Conservation (phyloP, 2,797 vertebrate species). For the Poeciliopsis presidionis region DNA sequence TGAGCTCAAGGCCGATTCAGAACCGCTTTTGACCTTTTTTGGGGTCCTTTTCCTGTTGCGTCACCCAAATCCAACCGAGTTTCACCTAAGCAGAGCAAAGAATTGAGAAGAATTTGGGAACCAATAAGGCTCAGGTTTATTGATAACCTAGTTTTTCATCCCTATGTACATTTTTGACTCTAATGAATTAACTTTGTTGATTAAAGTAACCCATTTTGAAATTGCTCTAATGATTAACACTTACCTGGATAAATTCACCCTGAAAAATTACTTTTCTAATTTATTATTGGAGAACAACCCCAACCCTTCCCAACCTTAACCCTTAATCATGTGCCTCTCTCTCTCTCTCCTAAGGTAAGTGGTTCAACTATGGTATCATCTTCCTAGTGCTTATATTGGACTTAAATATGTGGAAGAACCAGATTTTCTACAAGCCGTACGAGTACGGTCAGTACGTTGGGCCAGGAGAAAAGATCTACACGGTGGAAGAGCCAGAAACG, state of each 20-base stretch:
- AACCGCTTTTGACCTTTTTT: neutral
- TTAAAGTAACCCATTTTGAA: neutral
- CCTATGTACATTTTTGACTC: too few relatives aligned
- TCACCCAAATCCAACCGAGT: neutral
- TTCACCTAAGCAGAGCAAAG: neutral
- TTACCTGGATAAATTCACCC: neutral
- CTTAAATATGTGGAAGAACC: constrained; percentile 99
- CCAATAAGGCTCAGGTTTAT: neutral
- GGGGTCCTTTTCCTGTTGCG: neutral
- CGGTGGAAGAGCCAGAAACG: constrained; percentile 92
- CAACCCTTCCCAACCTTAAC: constrained; percentile 24
- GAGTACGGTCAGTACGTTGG: constrained; percentile 97
- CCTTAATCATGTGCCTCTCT: constrained; percentile 52
- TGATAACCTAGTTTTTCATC: neutral
- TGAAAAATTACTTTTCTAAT: neutral
- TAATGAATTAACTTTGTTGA: too few relatives aligned
- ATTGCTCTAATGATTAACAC: neutral
- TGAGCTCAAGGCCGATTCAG: neutral
- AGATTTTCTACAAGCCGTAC: constrained; percentile 98
- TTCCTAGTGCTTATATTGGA: constrained; percentile 98
- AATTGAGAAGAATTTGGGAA: neutral
- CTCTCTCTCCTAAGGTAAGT: constrained; percentile 86
- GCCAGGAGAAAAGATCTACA: constrained; percentile 95
- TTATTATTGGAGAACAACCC: constrained; percentile 4
- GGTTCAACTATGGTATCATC: constrained; percentile 99